Evolutionary conservation across 37 sponge, comb jelly and placozoan species (phyloP), one percentile per base, ranked within the genome.

Genomic region (Tethya wilhelma): DNA sequence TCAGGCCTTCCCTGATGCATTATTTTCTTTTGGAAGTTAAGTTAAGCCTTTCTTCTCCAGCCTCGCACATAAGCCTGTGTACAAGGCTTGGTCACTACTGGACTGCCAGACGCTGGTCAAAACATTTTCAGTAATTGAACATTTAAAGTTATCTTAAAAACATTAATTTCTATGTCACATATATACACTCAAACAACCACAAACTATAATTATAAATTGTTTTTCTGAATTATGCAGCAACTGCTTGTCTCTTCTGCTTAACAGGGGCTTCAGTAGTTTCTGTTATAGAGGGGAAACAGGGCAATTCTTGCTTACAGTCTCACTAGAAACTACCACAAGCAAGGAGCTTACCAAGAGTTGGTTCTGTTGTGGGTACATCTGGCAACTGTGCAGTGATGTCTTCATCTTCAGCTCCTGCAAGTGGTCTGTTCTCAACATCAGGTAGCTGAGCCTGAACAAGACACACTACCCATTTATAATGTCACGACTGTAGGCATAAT

Each of bases 301-400:
- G 53, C 53, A 49, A 19, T 49, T 49, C 14, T 19, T 49, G 53
- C 53, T 19, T 49, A 49, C 14, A 49, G 53, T 49, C 14, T 49
- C 28, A 60, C 28, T 25, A 25, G 28, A 12, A 60, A 26, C 63
- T 60, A 60, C 22, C 63, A 60, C 28, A 8, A n/a, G 22, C 28
- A 25, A 14, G 22, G 7, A 12, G 28, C 63, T 60, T 20, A 6
- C 22, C 38, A 57, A 4, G 9, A 14, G 42, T 59, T 69, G 75
- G 75, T 23, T 75, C 42, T 37, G 40, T 33, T 12, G 60, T 56
- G 4, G 76, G 84, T 22, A 75, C 84, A 12, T 75, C 46, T 38
- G 86, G 86, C 1, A 78, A 40, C 57, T 82, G 55, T 64, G 49
- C 74, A 33, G 28, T 53, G n/a, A 68, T 67, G 22, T 79, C 80